Base-by-base conservation (phyloP, 30 jellyfish, hydroid and myxozoan species). In the Chironex yamaguchii region DNA sequence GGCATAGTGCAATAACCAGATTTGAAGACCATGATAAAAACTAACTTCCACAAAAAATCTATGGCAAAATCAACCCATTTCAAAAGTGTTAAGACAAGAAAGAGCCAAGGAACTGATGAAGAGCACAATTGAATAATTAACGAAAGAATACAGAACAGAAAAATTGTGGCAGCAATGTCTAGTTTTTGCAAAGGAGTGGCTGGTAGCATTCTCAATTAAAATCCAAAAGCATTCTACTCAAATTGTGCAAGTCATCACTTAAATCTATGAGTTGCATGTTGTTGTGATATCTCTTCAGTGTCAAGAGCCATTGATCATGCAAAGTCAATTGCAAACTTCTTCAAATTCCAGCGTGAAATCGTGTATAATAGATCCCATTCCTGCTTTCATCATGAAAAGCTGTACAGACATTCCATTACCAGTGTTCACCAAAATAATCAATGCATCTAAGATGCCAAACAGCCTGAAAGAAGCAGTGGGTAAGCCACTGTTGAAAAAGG, bases 111-210 rank as follows among this genome's bases (percentile, higher is more conserved):
- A 42, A 42, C 17, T 42, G 58, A 42, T 42, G 17, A 42, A 42
- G 13, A 42, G 58, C 17, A 17, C 58, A 42, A 42, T 42, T 17
- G 58, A 42, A 42, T 42, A 17, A 42, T 42, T 42, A 42, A 42
- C 58, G 17, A 42, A 42, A 42, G 58, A 42, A 42, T 42, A 42
- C 58, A 42, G 58, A 42, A 17, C 58, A 42, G 17, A 17, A 42
- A 17, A 42, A 92, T 92, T 12, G 92, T 82, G 11, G 92, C 35
- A 2, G 29, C 87, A 30, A 63, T 82, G 89, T 17, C 92, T 14
- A 49, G 92, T 34, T 62, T 70, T 17, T 30, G 32, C 9, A 86
- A 36, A 12, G 95, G 95, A 21, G 64, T 79, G 2, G 81, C 96
- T 6, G 78, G 90, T 24, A n/a, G 25, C 23, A 50, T 86, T 75